Percentiles rank a stretch among this genome's conserved stretches.
phyloP scores from a whole-genome alignment of 2,888 invertebrate genomes.

The Pseudococcus longispinus region DNA sequence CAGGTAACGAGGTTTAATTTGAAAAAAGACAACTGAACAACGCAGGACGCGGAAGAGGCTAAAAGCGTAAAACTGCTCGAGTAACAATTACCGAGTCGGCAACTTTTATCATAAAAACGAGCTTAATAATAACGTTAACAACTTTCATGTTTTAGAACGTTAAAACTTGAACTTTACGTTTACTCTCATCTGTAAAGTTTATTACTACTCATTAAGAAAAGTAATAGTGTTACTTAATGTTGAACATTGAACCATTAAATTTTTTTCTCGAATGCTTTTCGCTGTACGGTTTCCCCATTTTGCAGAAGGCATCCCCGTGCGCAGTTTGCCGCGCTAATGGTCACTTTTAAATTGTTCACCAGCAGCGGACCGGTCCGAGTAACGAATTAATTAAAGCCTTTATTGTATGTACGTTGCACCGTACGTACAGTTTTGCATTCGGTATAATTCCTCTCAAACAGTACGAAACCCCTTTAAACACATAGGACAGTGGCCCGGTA shows the following conservation, averaged over 20 bases:
- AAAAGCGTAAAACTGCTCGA: conserved; percentile 42
- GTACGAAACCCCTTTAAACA: background rate
- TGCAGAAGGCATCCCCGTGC: background rate
- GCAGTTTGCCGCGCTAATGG: background rate
- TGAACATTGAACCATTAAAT: conserved; percentile 46
- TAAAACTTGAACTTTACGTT: conserved; percentile 45
- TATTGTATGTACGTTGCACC: background rate
- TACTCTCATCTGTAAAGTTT: conserved; percentile 52
- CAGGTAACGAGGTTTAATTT: background rate
- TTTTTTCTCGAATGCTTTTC: conserved; percentile 42
- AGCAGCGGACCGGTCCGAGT: background rate
- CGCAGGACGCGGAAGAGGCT: background rate
- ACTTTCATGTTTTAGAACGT: conserved; percentile 49
- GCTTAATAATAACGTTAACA: conserved; percentile 51
- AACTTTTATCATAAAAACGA: conserved; percentile 45
- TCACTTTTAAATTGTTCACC: conserved; percentile 17
- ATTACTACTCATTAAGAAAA: conserved; percentile 51
- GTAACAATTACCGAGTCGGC: conserved; percentile 49
- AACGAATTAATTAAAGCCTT: conserved; percentile 22
- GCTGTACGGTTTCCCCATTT: background rate
- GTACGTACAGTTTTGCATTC: background rate
- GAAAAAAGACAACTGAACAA: background rate
- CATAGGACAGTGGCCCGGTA: too few species aligned
- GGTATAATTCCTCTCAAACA: background rate
- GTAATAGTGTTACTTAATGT: conserved; percentile 44